A percentile compares a stretch with the other conserved stretches of the same genome.
Conservation (phyloP, 2,113 vertebrate genomes). For the Oreamnos americanus region DNA sequence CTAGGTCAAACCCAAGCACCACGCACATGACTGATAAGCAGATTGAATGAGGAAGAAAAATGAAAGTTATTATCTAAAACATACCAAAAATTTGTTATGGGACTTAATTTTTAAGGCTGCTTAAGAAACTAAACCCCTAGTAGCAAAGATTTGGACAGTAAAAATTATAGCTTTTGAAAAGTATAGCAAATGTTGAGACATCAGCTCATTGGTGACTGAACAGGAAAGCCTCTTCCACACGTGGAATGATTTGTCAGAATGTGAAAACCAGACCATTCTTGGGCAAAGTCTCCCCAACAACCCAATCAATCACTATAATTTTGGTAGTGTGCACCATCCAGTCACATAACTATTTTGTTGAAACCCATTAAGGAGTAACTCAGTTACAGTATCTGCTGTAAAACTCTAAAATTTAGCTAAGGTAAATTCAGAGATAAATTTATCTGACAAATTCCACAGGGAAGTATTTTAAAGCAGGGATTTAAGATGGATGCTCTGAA, state of each 20-base stretch:
- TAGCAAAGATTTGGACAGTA: background rate
- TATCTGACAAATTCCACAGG: background rate
- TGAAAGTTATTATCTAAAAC: slow-evolving; percentile 20
- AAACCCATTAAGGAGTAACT: background rate
- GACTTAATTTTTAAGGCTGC: slow-evolving; percentile 25
- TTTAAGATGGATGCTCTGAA: background rate
- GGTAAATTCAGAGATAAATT: background rate
- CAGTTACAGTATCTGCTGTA: background rate
- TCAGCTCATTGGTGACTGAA: background rate
- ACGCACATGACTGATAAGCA: background rate
- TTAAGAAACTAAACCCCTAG: slow-evolving; percentile 24
- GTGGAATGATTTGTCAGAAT: background rate
- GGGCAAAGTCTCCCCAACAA: background rate
- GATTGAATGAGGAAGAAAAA: background rate
- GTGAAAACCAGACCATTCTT: background rate
- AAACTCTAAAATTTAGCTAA: background rate
- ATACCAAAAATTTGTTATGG: slow-evolving; percentile 21
- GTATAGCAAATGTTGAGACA: background rate
- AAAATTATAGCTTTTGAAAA: background rate
- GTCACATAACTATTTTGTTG: background rate
- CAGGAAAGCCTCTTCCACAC: background rate
- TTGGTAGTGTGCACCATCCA: background rate
- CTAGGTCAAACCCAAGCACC: background rate
- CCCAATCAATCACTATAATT: background rate
- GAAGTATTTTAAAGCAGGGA: background rate